Base-by-base conservation (phyloP, 1,140 invertebrate genomes). In the Drosophila parabipectinata region DNA sequence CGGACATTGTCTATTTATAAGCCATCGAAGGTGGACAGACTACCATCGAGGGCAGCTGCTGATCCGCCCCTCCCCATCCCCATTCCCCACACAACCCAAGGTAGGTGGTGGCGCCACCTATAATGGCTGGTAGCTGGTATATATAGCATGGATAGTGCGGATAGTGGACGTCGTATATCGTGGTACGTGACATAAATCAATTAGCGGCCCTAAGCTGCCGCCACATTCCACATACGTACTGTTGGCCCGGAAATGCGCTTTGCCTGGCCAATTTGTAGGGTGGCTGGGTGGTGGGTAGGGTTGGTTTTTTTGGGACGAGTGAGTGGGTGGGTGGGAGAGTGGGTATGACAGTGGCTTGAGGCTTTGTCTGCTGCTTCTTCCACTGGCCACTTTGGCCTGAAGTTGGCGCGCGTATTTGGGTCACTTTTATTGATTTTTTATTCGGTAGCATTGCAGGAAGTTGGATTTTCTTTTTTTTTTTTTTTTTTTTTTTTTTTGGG, bases 121-220 rank as follows among this genome's bases (percentile, higher is more conserved):
- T 21, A 21, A 0, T 21, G 3, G 21, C 21, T 21, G 21, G 21
- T 3, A 18, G 18, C 18, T 18, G 18, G 18, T 18, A 18, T 18
- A 21, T 21, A 21, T 21, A 21, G 21, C 21, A 21, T 21, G 21
- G 18, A 47, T 47, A 18, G 44, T 4, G 9, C 7, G 44, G 44
- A 47, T 21, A 47, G 15, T 21, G 56, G 37, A 15, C 41, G 41
- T 44, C 41, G 28, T 28, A 34, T 34, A 37, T 37, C 39, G 26
- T 50, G 39, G 81, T 87, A 87, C 82, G 82, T 87, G 82, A 82
- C 82, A 85, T 85, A 85, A 85, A 85, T 85, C 82, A 85, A 85
- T 85, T 85, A 85, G 82, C 78, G 79, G 80, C 64, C 32, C 78
- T 87, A 87, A 85, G 82, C 82, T 82, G 78, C 64, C 53, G 47